Evolutionary conservation across 2,797 vertebrate genomes (phyloP).

Genomic region (Chaetodon trifasciatus): DNA sequence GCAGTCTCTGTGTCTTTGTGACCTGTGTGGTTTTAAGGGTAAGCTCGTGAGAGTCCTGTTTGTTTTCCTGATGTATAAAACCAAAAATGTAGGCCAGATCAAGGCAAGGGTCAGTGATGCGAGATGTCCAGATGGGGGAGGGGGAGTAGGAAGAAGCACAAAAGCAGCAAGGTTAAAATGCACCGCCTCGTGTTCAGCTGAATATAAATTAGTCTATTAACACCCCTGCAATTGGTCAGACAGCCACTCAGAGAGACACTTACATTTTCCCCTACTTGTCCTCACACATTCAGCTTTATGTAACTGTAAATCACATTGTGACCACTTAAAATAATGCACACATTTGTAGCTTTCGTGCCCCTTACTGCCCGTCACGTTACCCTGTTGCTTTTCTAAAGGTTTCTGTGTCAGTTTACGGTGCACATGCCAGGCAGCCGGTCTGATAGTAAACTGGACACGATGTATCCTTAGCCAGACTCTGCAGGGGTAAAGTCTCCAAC

Average conservation of each 20-base stretch:
- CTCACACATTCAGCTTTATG: neutral
- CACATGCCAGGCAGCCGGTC: conserved; percentile 18
- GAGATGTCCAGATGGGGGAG: conserved; percentile 37
- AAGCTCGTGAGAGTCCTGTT: neutral
- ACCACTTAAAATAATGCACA: neutral
- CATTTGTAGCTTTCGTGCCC: neutral
- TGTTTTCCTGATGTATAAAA: conserved; percentile 21
- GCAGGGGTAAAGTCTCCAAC: conserved; percentile 49
- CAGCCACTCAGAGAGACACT: conserved; percentile 6
- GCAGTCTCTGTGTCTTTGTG: conserved; percentile 3
- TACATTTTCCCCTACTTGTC: neutral
- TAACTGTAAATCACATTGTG: neutral
- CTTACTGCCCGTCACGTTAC: neutral
- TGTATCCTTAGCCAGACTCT: conserved; percentile 29
- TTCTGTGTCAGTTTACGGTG: conserved; percentile 1
- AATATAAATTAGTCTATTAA: conserved; percentile 20
- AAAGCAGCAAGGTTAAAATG: conserved; percentile 33
- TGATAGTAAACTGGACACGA: conserved; percentile 38
- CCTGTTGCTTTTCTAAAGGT: neutral
- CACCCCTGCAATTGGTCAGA: conserved; percentile 14
- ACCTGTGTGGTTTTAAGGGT: conserved; percentile 22
- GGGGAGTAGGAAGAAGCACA: conserved; percentile 4
- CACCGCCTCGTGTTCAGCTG: conserved; percentile 17
- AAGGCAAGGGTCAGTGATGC: conserved; percentile 46
- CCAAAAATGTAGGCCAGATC: conserved; percentile 55